Conservation (phyloP, 2,113 vertebrate genomes). For the Pomatorhinus ruficollis region DNA sequence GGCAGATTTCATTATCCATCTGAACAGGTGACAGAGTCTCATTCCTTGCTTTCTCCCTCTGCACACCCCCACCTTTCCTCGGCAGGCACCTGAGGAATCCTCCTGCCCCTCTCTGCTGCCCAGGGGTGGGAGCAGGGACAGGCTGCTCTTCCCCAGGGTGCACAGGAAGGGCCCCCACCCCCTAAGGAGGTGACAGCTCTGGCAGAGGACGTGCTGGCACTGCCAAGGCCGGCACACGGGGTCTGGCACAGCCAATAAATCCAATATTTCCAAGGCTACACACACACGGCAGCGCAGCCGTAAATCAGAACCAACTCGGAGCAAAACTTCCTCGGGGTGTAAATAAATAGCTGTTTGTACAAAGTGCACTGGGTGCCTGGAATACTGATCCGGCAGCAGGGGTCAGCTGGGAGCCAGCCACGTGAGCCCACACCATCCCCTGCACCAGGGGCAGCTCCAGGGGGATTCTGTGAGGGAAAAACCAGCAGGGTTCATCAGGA, state of each 20-base stretch:
- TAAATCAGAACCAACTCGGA: constrained; percentile 41
- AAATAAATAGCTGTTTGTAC: constrained; percentile 23
- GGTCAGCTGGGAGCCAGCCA: background rate
- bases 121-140: too few species aligned
- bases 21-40: constrained; percentile 65
- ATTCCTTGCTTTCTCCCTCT: background rate
- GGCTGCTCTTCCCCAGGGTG: background rate
- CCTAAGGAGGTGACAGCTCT: fast-evolving
- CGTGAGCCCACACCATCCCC: background rate
- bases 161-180: fast-evolving
- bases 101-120: background rate
- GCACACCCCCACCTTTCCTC: background rate
- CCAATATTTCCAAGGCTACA: background rate
- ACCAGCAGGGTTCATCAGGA: background rate
- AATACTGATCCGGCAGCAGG: background rate
- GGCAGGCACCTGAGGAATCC: constrained; percentile 10
- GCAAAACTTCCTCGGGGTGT: background rate
- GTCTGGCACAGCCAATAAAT: background rate
- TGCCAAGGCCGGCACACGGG: background rate
- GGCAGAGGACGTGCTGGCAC: background rate
- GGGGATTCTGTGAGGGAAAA: background rate
- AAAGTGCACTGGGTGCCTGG: background rate
- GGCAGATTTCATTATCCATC: constrained; percentile 73
- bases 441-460: background rate
- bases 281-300: background rate